phyloP scores from a whole-genome alignment of 2,888 invertebrate genomes.

The Diabrotica balteata region DNA sequence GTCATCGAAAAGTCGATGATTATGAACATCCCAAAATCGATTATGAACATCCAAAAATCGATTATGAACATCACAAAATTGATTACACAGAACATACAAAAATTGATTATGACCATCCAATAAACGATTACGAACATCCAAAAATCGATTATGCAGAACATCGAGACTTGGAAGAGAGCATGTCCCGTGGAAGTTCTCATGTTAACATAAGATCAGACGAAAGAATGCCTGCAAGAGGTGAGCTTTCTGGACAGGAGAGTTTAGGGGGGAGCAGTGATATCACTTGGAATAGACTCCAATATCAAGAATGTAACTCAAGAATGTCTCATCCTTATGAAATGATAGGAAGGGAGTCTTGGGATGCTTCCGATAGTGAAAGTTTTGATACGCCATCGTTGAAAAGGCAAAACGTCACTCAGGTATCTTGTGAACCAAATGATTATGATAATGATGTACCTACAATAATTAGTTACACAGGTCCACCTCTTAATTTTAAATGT shows the following conservation, averaged over 20 bases:
- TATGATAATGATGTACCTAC: conserved; percentile 45
- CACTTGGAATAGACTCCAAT: conserved; percentile 78
- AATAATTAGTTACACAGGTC: conserved; percentile 55
- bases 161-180: conserved; percentile 57
- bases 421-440: conserved; percentile 24
- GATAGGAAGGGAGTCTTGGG: conserved; percentile 74
- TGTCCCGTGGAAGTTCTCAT: conserved; percentile 66
- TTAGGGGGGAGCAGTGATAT: conserved; percentile 80
- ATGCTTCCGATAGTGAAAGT: conserved; percentile 72
- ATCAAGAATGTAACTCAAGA: conserved; percentile 62
- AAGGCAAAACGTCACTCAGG: conserved; percentile 22
- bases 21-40: too few species aligned
- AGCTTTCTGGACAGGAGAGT: conserved; percentile 86
- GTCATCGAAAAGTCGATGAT: conserved; percentile 56
- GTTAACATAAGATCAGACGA: conserved; percentile 85
- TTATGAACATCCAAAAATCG: too few species aligned
- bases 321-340: conserved; percentile 69
- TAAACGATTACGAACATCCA: too few species aligned
- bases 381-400: conserved; percentile 43
- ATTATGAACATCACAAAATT: too few species aligned
- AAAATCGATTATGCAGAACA: conserved; percentile 38
- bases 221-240: conserved; percentile 86
- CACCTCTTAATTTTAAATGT: conserved; percentile 65
- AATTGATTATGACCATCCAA: too few species aligned
- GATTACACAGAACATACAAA: too few species aligned